Conservation (phyloP, 2,797 vertebrate genomes). For the Rhynchonycteris naso region DNA sequence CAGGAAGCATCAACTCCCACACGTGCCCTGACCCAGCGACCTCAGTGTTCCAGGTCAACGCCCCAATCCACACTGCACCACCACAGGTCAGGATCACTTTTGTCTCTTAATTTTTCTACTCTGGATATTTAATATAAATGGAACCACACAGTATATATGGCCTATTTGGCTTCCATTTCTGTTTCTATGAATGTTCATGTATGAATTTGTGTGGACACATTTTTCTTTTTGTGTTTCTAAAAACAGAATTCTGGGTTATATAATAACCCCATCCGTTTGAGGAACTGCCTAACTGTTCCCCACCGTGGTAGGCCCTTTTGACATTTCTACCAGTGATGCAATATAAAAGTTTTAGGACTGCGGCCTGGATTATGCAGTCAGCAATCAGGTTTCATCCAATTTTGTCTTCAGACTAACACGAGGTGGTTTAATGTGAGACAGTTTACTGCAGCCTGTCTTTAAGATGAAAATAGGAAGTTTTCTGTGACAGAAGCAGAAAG, state of each 20-base stretch:
- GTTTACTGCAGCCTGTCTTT: neutral
- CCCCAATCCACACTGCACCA: too few species aligned
- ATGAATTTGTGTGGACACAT: neutral
- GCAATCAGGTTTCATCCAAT: neutral
- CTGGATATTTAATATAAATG: neutral
- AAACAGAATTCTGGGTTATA: neutral
- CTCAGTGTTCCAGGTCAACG: too few species aligned
- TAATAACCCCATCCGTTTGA: neutral
- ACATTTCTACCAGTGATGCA: neutral
- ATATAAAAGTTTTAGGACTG: neutral
- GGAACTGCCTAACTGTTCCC: neutral
- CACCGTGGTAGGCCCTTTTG: neutral
- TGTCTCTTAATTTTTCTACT: neutral
- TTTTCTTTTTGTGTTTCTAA: neutral
- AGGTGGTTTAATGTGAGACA: neutral
- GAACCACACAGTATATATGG: neutral
- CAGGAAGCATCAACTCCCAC: too few species aligned
- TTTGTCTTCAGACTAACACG: neutral
- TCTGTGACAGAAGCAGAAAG: neutral
- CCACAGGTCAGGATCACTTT: too few species aligned
- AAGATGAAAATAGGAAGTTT: neutral
- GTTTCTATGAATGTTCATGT: neutral
- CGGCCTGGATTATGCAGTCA: neutral
- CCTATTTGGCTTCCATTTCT: neutral
- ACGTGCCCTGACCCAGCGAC: too few species aligned